Evolutionary conservation across 2,888 invertebrate genomes (phyloP).

Genomic region (Ceratothoa steindachneri): DNA sequence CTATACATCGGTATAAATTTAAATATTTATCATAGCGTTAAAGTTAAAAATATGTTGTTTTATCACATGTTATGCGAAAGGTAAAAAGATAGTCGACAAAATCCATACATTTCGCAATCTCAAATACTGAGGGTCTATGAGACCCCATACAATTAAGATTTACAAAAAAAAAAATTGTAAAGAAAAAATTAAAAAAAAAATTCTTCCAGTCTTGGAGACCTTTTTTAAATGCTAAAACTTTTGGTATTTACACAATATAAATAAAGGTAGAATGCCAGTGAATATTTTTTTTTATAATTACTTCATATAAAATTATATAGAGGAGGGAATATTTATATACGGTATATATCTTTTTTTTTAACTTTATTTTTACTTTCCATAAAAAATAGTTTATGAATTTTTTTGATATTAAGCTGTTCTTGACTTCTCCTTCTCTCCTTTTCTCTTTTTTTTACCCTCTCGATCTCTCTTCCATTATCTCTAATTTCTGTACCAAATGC

Average conservation of each 20-base stretch:
- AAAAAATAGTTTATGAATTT: not conserved
- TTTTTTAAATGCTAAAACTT: not conserved
- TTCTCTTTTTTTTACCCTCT: not conserved
- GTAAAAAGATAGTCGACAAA: no score
- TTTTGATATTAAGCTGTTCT: not conserved
- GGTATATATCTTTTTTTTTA: not conserved
- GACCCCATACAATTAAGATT: no score
- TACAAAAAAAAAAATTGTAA: not conserved
- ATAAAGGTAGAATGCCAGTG: not conserved
- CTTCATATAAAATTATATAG: not conserved
- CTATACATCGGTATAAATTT: constrained; percentile 14
- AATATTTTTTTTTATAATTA: not conserved
- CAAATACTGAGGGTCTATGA: no score
- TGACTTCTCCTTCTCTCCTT: not conserved
- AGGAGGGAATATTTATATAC: not conserved
- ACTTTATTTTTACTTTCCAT: not conserved
- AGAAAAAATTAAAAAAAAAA: not conserved
- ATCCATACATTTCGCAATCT: no score
- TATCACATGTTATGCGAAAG: not conserved
- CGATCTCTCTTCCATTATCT: not conserved
- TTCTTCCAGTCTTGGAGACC: not conserved
- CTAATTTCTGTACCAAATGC: not conserved
- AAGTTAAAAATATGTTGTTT: not conserved
- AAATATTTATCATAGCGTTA: not conserved
- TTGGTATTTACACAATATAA: not conserved